Evolutionary conservation across 2,113 vertebrate genomes (phyloP).

Genomic region (Marcusenius ussheri): DNA sequence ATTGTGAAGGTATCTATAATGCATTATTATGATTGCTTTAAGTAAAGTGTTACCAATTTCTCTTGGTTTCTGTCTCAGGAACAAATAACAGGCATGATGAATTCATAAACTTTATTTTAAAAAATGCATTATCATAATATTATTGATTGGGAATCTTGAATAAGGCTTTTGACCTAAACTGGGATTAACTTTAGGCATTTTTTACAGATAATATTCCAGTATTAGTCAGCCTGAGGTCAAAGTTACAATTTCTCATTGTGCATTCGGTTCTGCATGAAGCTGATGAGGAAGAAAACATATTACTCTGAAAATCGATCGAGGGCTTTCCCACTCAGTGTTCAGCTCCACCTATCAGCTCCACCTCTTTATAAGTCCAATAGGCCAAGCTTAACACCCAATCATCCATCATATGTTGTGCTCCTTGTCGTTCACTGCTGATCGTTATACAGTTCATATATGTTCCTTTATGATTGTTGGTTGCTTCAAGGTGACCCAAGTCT

Average conservation of each 20-base stretch:
- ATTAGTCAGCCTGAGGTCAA: not conserved
- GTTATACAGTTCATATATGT: not conserved
- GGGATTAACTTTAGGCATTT: too few relatives aligned
- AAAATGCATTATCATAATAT: not conserved
- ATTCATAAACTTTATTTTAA: not conserved
- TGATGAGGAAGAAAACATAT: not conserved
- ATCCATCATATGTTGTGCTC: not conserved
- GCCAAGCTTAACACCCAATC: not conserved
- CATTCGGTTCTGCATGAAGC: not conserved
- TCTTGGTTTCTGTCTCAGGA: not conserved
- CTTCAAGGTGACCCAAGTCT: not conserved
- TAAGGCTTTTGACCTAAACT: not conserved
- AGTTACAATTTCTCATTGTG: slow-evolving; percentile 6
- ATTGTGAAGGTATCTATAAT: too few relatives aligned
- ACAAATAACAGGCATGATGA: not conserved
- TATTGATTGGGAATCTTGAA: not conserved
- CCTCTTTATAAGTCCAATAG: not conserved
- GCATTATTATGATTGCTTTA: too few relatives aligned
- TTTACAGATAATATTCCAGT: not conserved
- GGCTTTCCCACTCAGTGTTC: not conserved
- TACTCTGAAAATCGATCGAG: not conserved
- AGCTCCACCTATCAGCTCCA: not conserved
- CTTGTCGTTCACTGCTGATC: not conserved
- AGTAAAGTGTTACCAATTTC: too few relatives aligned
- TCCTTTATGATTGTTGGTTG: not conserved